These are phyloP conservation scores for Eupithecia exiguata DNA, from an alignment of 2,888 invertebrate genomes.

Conservation along the genomic window DNA sequence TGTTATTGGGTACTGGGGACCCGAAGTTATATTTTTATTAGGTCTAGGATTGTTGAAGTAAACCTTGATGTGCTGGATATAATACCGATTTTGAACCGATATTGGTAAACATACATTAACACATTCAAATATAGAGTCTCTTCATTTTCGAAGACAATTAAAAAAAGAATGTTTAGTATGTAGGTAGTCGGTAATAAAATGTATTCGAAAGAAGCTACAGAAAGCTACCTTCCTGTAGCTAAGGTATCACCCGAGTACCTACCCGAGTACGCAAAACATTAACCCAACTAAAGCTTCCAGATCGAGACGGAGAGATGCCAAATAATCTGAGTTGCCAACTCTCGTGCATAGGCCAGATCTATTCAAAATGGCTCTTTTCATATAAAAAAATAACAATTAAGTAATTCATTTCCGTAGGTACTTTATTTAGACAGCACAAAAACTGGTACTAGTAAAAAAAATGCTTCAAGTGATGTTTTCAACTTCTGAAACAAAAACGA, in stretches of 20 bases:
- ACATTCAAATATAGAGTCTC: too few relatives aligned
- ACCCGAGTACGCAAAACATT: background rate
- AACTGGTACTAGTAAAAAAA: background rate
- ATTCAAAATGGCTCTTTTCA: background rate
- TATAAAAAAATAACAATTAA: background rate
- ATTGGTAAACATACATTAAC: background rate
- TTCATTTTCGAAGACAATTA: too few relatives aligned
- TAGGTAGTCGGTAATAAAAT: too few relatives aligned
- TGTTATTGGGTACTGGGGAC: slow-evolving; percentile 22
- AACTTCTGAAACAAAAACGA: background rate
- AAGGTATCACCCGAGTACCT: too few relatives aligned
- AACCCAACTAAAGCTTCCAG: slow-evolving; percentile 13
- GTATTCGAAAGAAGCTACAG: too few relatives aligned
- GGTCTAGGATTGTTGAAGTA: background rate
- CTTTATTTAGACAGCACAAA: background rate
- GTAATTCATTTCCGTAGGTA: background rate
- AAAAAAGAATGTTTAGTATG: too few relatives aligned
- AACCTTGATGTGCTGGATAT: background rate
- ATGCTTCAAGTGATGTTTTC: background rate
- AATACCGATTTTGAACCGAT: background rate
- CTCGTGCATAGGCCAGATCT: background rate
- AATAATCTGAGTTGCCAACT: slow-evolving; percentile 13
- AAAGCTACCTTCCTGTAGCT: too few relatives aligned
- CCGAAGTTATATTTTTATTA: slow-evolving; percentile 30
- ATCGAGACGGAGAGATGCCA: slow-evolving; percentile 23